A percentile compares a stretch with the other conserved stretches of the same genome.
Evolutionary conservation across 2,888 invertebrate genomes (phyloP).

Genomic region (Athalia rosae): DNA sequence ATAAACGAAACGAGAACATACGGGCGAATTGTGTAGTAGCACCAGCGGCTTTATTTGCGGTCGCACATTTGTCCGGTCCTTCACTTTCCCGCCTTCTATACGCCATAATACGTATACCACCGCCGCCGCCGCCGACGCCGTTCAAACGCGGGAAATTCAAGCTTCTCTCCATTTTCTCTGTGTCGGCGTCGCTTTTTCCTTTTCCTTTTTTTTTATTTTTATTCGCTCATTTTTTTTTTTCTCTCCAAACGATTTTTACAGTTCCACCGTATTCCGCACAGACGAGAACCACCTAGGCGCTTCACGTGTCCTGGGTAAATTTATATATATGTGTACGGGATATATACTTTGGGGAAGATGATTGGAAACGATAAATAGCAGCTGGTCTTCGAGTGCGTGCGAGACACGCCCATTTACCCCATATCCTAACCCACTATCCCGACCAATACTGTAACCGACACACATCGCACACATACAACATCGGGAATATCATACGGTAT

Average conservation of each 20-base stretch:
- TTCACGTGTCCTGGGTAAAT: too few relatives aligned
- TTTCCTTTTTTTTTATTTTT: neutral
- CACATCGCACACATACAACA: too few relatives aligned
- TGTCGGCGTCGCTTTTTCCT: neutral
- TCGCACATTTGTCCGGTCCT: conserved; percentile 33
- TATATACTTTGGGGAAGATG: conserved; percentile 7
- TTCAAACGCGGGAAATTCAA: too few relatives aligned
- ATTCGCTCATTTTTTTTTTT: neutral
- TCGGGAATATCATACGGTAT: too few relatives aligned
- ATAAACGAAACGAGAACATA: conserved; percentile 41
- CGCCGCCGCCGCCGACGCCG: too few relatives aligned
- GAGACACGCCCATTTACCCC: conserved; percentile 13
- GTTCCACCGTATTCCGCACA: too few relatives aligned
- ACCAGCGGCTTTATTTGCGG: conserved; percentile 35
- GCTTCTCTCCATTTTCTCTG: too few relatives aligned
- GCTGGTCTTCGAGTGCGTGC: conserved; percentile 39
- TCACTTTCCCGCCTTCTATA: neutral
- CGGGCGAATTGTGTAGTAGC: neutral
- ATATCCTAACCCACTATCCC: too few relatives aligned
- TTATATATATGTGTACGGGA: too few relatives aligned
- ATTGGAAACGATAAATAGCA: conserved; percentile 40
- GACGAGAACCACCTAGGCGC: too few relatives aligned
- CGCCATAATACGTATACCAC: too few relatives aligned
- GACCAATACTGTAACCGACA: too few relatives aligned
- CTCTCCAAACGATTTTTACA: neutral